These are phyloP conservation scores for Syngnathus acus DNA, from an alignment of 2,797 vertebrate species.

Conservation along the genomic window DNA sequence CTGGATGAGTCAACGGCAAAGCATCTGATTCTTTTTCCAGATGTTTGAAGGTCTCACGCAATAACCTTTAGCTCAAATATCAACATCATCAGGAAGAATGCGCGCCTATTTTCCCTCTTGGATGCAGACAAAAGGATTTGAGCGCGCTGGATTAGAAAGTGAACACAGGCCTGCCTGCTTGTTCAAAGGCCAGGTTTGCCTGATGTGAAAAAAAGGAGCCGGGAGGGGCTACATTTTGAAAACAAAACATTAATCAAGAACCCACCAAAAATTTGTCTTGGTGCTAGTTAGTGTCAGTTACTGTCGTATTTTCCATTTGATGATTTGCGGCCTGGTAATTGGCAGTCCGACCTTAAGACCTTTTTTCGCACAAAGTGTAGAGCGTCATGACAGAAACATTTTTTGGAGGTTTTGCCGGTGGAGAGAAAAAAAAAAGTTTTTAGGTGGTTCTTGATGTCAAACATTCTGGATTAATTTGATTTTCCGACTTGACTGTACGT, in stretches of 20 bases:
- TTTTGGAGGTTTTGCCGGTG: no score
- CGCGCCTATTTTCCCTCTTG: constrained; percentile 25
- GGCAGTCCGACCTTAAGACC: no score
- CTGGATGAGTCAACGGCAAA: constrained; percentile 15
- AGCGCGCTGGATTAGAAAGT: constrained; percentile 20
- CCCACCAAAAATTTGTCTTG: no score
- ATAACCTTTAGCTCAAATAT: constrained; percentile 35
- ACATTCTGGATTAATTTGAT: no score
- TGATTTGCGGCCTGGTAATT: no score
- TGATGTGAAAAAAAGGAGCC: not conserved
- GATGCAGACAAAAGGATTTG: constrained; percentile 50
- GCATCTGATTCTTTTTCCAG: constrained; percentile 45
- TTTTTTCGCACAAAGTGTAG: no score
- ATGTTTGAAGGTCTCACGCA: constrained; percentile 30
- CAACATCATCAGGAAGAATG: constrained; percentile 30
- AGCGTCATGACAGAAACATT: no score
- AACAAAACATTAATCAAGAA: no score
- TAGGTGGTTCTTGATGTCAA: no score
- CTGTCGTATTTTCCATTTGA: no score
- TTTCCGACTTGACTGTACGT: not conserved
- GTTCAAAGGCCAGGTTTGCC: not conserved
- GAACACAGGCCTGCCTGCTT: not conserved
- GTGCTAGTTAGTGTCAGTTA: no score
- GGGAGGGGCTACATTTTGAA: not conserved
- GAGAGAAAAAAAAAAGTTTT: no score